Evolutionary conservation across 2,888 invertebrate species (phyloP).

Genomic region (Ligdia adustata): DNA sequence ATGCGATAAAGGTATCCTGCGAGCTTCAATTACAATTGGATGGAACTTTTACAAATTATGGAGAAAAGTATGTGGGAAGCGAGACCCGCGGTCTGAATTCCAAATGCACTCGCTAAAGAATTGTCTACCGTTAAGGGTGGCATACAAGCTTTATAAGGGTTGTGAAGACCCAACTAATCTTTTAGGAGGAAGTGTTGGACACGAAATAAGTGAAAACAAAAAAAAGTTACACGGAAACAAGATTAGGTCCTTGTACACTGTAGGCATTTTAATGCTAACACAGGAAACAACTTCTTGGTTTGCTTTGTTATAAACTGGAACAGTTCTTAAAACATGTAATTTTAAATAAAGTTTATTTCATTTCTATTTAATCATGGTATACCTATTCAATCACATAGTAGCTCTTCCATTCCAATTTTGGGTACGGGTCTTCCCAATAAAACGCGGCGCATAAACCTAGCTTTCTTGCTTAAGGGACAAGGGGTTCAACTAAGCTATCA

Average conservation of each 20-base stretch:
- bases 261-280: not conserved
- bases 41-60: constrained; percentile 1
- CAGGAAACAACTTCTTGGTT: not conserved
- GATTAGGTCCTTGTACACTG: not conserved
- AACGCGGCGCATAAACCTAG: too few relatives aligned
- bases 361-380: too few relatives aligned
- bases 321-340: too few relatives aligned
- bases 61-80: constrained; percentile 14
- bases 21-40: not conserved
- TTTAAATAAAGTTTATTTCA: too few relatives aligned
- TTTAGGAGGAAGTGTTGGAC: constrained; percentile 6
- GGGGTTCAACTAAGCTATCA: too few relatives aligned
- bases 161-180: constrained; percentile 10
- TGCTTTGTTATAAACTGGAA: too few relatives aligned
- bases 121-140: not conserved
- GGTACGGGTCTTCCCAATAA: too few relatives aligned
- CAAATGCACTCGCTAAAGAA: constrained; percentile 12
- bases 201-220: not conserved
- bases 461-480: too few relatives aligned
- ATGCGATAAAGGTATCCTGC: not conserved
- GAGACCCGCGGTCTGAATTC: constrained; percentile 12
- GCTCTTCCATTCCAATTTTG: too few relatives aligned
- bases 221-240: not conserved
- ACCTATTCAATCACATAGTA: too few relatives aligned
- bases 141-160: constrained; percentile 12